These are phyloP conservation scores for Speoplatyrhinus poulsoni DNA, from an alignment of 2,113 vertebrate genomes.

Conservation along the genomic window DNA sequence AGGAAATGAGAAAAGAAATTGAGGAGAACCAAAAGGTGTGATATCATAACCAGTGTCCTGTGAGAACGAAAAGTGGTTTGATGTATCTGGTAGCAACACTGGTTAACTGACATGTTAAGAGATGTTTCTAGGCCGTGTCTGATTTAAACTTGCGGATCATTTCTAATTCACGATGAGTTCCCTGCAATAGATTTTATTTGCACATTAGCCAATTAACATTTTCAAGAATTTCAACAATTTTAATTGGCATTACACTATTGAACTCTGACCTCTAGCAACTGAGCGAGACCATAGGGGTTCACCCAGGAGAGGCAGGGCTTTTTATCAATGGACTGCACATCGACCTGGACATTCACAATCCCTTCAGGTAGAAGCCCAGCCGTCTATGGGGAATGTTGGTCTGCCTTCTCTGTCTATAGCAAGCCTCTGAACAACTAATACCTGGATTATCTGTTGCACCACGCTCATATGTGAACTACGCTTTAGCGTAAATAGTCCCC, in stretches of 20 bases:
- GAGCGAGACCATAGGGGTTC: conserved; percentile 81
- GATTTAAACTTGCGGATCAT: background rate
- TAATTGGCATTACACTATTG: conserved; percentile 23
- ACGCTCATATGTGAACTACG: conserved; percentile 10
- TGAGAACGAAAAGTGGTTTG: conserved; percentile 23
- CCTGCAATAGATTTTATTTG: no score
- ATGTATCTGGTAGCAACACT: conserved; percentile 30
- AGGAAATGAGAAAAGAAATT: conserved; percentile 91
- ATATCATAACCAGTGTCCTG: conserved; percentile 47
- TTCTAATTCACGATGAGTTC: background rate
- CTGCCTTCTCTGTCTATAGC: conserved; percentile 15
- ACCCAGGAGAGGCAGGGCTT: conserved; percentile 86
- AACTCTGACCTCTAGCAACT: conserved; percentile 79
- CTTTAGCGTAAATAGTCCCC: conserved; percentile 5
- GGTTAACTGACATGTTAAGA: conserved; percentile 17
- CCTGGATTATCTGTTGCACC: conserved; percentile 17
- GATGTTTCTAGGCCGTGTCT: conserved; percentile 27
- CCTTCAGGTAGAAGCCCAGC: conserved; percentile 84
- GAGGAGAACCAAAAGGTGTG: conserved; percentile 95
- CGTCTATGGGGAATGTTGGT: conserved; percentile 7
- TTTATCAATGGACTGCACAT: conserved; percentile 91
- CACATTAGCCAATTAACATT: conserved; percentile 1
- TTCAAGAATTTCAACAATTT: background rate
- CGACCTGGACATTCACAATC: conserved; percentile 85
- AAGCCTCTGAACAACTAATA: conserved; percentile 8